Evolutionary conservation across 1,140 invertebrate species (phyloP).

Genomic region (Mercenaria mercenaria): DNA sequence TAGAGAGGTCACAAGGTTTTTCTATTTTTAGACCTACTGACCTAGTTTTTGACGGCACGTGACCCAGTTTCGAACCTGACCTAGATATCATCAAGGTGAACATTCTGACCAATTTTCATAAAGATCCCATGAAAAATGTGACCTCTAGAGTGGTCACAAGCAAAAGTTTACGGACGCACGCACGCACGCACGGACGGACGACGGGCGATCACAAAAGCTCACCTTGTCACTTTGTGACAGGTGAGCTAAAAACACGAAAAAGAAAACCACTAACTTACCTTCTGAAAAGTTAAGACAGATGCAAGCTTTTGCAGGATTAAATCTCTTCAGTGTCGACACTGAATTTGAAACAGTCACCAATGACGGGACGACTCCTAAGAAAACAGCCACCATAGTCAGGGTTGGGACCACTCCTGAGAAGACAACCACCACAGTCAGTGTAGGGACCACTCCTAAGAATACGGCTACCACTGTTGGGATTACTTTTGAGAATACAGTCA

Average conservation of each 20-base stretch:
- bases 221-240: too few species aligned
- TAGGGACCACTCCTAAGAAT: neutral
- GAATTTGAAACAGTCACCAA: slow-evolving; percentile 7
- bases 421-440: slow-evolving; percentile 3
- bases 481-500: neutral
- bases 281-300: slow-evolving; percentile 11
- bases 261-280: slow-evolving; percentile 4
- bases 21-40: too few species aligned
- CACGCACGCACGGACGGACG: too few species aligned
- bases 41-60: too few species aligned
- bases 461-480: neutral
- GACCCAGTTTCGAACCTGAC: too few species aligned
- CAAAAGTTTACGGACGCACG: too few species aligned
- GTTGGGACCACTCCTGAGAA: neutral
- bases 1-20: too few species aligned
- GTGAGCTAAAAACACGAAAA: neutral
- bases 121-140: too few species aligned
- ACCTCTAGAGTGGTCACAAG: too few species aligned
- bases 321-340: neutral
- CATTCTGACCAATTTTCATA: too few species aligned
- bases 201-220: too few species aligned
- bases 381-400: neutral
- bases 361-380: neutral
- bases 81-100: too few species aligned
- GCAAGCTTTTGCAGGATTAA: slow-evolving; percentile 16